Conservation (phyloP, 2,888 invertebrate genomes). For the Zygogramma bicolorata region DNA sequence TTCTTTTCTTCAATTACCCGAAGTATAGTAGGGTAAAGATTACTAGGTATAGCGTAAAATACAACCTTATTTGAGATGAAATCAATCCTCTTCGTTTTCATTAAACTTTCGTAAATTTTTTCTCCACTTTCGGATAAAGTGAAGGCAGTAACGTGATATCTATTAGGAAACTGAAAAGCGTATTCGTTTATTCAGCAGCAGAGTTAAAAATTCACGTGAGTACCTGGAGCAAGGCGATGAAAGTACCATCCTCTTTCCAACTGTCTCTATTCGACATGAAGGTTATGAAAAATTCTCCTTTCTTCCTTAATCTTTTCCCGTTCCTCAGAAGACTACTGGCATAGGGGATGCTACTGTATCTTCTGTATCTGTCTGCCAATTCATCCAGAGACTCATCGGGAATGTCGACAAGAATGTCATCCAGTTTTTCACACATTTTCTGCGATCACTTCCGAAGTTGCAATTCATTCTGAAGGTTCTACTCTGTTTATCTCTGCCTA, state of each 20-base stretch:
- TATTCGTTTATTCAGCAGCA: background rate
- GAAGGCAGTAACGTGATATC: constrained; percentile 27
- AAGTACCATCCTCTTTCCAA: constrained; percentile 32
- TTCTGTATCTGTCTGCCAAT: constrained; percentile 28
- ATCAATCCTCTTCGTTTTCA: constrained; percentile 27
- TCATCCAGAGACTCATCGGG: constrained; percentile 25
- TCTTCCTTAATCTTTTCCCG: constrained; percentile 23
- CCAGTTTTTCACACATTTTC: background rate
- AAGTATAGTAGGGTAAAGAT: constrained; percentile 17
- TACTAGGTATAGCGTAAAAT: constrained; percentile 27
- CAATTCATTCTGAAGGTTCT: too few species aligned
- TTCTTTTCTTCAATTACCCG: constrained; percentile 22
- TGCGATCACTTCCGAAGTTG: background rate
- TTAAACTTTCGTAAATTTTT: constrained; percentile 29
- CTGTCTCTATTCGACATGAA: constrained; percentile 28
- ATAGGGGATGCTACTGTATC: constrained; percentile 22
- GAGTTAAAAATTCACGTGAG: background rate
- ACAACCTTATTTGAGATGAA: constrained; percentile 17
- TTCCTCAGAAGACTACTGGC: constrained; percentile 27
- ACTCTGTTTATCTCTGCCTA: too few species aligned
- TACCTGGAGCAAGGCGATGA: constrained; percentile 31
- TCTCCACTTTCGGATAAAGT: constrained; percentile 21
- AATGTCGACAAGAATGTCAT: constrained; percentile 30
- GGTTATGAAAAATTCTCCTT: constrained; percentile 21
- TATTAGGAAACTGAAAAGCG: constrained; percentile 29